Conservation (phyloP, 1,140 invertebrate genomes). For the Macrobrachium rosenbergii region DNA sequence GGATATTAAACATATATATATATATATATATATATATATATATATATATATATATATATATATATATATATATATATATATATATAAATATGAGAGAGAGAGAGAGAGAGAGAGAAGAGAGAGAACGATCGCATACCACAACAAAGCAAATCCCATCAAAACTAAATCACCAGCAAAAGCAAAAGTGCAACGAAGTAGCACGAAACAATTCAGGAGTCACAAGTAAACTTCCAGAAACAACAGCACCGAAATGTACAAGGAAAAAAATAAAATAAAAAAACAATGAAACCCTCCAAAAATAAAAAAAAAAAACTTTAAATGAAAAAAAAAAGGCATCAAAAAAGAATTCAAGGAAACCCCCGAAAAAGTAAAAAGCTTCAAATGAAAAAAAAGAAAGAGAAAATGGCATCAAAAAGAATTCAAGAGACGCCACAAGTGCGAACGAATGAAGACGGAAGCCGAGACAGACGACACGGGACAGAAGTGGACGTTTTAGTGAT, state of each 20-base stretch:
- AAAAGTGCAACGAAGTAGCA: background rate
- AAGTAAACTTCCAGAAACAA: too few species aligned
- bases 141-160: background rate
- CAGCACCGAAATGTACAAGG: too few species aligned
- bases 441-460: background rate
- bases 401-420: background rate
- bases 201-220: background rate
- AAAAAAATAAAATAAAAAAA: background rate
- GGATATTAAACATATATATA: too few species aligned
- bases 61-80: background rate
- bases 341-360: background rate
- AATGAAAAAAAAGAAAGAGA: background rate
- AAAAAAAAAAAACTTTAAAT: too few species aligned
- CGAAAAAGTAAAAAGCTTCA: background rate
- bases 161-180: too few species aligned
- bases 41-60: background rate
- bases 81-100: background rate
- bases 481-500: conserved; percentile 1
- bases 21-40: background rate
- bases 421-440: background rate
- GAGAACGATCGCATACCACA: background rate
- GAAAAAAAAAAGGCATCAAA: too few species aligned
- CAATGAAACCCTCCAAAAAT: background rate
- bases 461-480: conserved; percentile 9
- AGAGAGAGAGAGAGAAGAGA: conserved; percentile 10